phyloP scores from a whole-genome alignment of 1,140 invertebrate species.

The Drosophila oshimai region DNA sequence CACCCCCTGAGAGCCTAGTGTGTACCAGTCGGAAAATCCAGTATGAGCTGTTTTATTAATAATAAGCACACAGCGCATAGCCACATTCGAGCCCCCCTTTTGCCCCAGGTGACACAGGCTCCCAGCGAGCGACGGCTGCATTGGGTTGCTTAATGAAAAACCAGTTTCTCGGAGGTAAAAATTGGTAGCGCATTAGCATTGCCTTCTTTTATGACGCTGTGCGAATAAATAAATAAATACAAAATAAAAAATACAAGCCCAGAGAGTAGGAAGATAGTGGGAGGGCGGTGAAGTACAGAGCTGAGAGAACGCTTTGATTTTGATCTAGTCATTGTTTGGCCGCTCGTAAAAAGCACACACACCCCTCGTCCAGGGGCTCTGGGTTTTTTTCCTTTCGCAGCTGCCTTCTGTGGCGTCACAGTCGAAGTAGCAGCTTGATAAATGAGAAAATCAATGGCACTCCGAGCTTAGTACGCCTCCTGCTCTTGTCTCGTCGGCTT shows the following conservation, averaged over 20 bases:
- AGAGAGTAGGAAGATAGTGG: background rate
- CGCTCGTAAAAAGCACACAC: slow-evolving; percentile 58
- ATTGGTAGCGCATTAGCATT: slow-evolving; percentile 43
- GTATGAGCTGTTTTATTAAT: slow-evolving; percentile 77
- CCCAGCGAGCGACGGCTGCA: slow-evolving; percentile 13
- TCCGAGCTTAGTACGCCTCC: slow-evolving; percentile 63
- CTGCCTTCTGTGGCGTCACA: slow-evolving; percentile 45
- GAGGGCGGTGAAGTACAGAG: slow-evolving; percentile 18
- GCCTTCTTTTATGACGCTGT: slow-evolving; percentile 51
- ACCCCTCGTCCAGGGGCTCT: slow-evolving; percentile 8
- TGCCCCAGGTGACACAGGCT: slow-evolving; percentile 24
- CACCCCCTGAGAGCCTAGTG: background rate
- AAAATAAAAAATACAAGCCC: background rate
- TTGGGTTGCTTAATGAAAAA: slow-evolving; percentile 67
- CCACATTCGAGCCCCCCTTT: background rate
- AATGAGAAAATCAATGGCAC: slow-evolving; percentile 71
- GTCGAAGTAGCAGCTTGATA: slow-evolving; percentile 57
- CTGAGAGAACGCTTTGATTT: slow-evolving; percentile 57
- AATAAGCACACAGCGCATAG: slow-evolving; percentile 63
- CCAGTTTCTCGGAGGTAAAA: slow-evolving; percentile 59
- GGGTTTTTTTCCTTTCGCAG: slow-evolving; percentile 56
- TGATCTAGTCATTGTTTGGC: slow-evolving; percentile 73
- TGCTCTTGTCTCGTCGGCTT: slow-evolving; percentile 59
- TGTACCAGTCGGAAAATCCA: slow-evolving; percentile 71
- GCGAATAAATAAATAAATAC: slow-evolving; percentile 38